phyloP scores from a whole-genome alignment of 2,888 invertebrate species.

The Neoitamus cyanurus region DNA sequence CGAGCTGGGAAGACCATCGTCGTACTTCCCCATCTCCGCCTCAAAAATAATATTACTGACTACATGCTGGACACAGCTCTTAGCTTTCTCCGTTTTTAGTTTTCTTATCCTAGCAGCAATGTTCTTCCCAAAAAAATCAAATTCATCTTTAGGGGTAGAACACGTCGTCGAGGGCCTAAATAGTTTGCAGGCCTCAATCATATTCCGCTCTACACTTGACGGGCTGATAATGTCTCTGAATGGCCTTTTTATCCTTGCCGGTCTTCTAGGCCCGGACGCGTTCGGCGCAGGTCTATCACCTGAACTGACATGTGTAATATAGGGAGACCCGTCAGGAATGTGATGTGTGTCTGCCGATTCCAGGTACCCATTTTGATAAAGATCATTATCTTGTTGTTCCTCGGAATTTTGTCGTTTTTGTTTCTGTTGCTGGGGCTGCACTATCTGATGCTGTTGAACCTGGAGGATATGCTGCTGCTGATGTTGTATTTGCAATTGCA shows the following conservation, averaged over 20 bases:
- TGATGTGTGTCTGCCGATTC: background rate
- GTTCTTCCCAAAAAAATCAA: conserved; percentile 12
- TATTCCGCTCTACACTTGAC: background rate
- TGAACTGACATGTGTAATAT: background rate
- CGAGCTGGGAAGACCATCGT: background rate
- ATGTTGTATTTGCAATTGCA: background rate
- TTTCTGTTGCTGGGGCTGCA: background rate
- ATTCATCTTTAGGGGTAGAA: background rate
- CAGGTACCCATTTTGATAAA: background rate
- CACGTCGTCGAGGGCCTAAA: background rate
- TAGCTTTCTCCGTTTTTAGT: conserved; percentile 19
- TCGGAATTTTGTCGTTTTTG: background rate
- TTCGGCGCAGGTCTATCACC: background rate
- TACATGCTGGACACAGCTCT: conserved; percentile 18
- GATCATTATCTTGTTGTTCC: background rate
- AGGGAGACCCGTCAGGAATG: background rate
- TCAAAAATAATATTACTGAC: conserved; percentile 33
- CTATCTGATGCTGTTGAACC: background rate
- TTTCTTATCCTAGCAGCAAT: conserved; percentile 22
- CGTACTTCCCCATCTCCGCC: conserved; percentile 33
- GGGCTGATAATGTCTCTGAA: background rate
- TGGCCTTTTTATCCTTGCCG: background rate
- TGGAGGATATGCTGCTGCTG: background rate
- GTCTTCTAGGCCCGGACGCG: background rate
- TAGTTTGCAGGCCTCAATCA: conserved; percentile 4